Percentiles rank a stretch among this genome's conserved stretches.
These are phyloP conservation scores for Prionailurus bengalensis DNA, from an alignment of 2,113 vertebrate genomes.

Conservation along the genomic window DNA sequence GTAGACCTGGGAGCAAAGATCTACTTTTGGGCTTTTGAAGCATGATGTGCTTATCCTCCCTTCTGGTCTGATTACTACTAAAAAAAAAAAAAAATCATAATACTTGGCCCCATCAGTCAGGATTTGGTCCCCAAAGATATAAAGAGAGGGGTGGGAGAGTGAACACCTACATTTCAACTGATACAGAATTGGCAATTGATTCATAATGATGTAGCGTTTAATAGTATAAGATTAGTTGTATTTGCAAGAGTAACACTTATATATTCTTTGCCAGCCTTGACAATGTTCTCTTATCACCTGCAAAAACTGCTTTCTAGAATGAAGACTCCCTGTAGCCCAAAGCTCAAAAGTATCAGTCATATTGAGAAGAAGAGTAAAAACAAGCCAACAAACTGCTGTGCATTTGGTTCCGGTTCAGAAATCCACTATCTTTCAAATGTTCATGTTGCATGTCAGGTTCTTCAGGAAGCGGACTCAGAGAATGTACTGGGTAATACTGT, in stretches of 20 bases:
- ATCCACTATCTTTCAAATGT: conserved; percentile 7
- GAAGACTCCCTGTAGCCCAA: conserved; percentile 10
- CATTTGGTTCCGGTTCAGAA: conserved; percentile 30
- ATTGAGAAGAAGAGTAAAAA: conserved; percentile 15
- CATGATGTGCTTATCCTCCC: neutral
- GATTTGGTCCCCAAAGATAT: conserved; percentile 18
- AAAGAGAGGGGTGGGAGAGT: neutral
- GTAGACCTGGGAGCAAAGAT: neutral
- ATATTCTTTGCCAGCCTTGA: conserved; percentile 23
- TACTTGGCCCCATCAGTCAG: neutral
- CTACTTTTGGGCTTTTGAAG: neutral
- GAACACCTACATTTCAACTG: conserved; percentile 9
- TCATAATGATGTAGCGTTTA: neutral
- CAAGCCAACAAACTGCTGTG: neutral
- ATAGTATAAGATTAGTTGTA: conserved; percentile 55
- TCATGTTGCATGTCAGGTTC: neutral
- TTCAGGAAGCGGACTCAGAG: neutral
- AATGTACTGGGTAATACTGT: neutral
- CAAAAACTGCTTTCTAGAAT: conserved; percentile 50
- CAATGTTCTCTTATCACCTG: neutral
- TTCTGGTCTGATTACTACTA: neutral
- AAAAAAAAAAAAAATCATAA: neutral
- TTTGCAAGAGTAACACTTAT: conserved; percentile 30
- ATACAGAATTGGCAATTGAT: neutral
- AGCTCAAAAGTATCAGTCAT: conserved; percentile 43